Evolutionary conservation across 2,113 vertebrate genomes (phyloP), one percentile per base, ranked within the genome.

Genomic region (Natator depressus): DNA sequence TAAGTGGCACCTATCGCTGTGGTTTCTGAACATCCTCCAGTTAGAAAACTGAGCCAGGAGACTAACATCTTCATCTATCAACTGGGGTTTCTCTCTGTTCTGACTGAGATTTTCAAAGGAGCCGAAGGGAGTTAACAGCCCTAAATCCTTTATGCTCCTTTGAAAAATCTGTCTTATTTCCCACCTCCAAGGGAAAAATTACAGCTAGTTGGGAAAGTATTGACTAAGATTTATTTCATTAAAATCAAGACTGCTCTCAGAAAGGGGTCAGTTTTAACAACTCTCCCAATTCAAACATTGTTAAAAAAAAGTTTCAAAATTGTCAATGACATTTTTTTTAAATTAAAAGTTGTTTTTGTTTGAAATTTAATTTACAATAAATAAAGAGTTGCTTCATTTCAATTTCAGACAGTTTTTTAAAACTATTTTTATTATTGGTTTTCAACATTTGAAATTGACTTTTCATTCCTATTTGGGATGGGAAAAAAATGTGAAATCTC

Each of bases 31-130:
- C 6, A 8, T 35, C 62, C n/a, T 80, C 22, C 35, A 29, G 17
- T n/a, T 88, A 46, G 50, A 88, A 76, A 80, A 22, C 0, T 0
- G 13, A 50, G n/a, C 49, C 47, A 0, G 10, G 12, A 69, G 5
- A 22, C 29, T 31, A 75, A 53, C 8, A 78, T 69, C 8, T 69
- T 16, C 6, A 59, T 81, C 10, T 81, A 12, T 22, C 72, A 17
- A 27, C n/a, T 46, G 54, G 38, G 20, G 31, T 75, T 55, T n/a
- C 57, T 93, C 25, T 35, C 38, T 10, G 27, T 83, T 72, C 54
- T 79, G 10, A 29, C 9, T 38, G 82, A 83, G 1, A 88, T 65
- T 19, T 88, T 8, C 87, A 95, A 90, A 86, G 38, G 12, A 76
- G 24, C 8, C 7, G 88, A 72, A 78, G n/a, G 49, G 42, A 88